phyloP scores from a whole-genome alignment of 2,888 invertebrate genomes.

The Melanostoma scalare region DNA sequence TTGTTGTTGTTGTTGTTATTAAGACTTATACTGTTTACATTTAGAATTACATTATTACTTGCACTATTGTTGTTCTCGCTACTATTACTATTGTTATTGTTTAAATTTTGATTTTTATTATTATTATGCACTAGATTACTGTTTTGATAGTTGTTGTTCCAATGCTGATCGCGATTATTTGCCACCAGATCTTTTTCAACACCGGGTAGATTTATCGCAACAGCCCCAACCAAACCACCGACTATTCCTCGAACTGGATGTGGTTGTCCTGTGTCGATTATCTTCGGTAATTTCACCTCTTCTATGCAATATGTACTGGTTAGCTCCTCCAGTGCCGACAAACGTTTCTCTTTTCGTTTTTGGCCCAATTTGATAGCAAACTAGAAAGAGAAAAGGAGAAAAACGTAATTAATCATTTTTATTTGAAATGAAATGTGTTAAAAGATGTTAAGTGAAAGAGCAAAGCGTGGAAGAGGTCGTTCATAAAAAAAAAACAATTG shows the following conservation, averaged over 20 bases:
- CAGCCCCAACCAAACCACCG: conserved; percentile 73
- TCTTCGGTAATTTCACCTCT: conserved; percentile 84
- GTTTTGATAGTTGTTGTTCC: conserved; percentile 75
- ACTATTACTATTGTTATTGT: conserved; percentile 73
- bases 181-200: conserved; percentile 66
- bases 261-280: conserved; percentile 83
- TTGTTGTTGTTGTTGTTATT: conserved; percentile 62
- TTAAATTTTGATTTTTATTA: conserved; percentile 73
- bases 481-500: too few relatives aligned
- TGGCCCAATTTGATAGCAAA: conserved; percentile 85
- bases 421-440: too few relatives aligned
- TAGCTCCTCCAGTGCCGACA: conserved; percentile 82
- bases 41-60: conserved; percentile 68
- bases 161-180: conserved; percentile 76
- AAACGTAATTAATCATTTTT: conserved; percentile 8
- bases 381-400: conserved; percentile 77
- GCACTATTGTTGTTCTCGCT: conserved; percentile 73
- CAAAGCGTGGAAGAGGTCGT: too few relatives aligned
- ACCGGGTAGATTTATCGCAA: conserved; percentile 60
- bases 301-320: conserved; percentile 83
- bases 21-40: conserved; percentile 72
- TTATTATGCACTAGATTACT: conserved; percentile 73
- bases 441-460: too few relatives aligned
- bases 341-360: conserved; percentile 84
- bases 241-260: conserved; percentile 81